Evolutionary conservation across 2,888 invertebrate species (phyloP).

Genomic region (Palloptera scutellata): DNA sequence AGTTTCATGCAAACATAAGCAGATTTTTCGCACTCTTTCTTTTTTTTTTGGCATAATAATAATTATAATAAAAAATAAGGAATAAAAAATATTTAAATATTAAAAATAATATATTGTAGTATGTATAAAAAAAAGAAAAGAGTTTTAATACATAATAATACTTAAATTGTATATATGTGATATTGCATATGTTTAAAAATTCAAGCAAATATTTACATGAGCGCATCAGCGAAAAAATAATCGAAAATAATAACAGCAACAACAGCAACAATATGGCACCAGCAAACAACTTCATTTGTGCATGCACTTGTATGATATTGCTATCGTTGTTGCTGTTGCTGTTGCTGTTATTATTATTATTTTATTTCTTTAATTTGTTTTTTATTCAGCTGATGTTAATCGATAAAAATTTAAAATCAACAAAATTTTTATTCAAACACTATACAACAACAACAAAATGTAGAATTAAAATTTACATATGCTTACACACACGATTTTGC

Average conservation of each 20-base stretch:
- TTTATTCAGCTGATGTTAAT: too few relatives aligned
- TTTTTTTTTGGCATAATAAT: not conserved
- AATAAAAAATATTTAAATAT: slow-evolving; percentile 8
- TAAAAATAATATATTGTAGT: not conserved
- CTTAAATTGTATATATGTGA: not conserved
- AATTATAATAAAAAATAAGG: slow-evolving; percentile 21
- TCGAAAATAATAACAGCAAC: slow-evolving; percentile 3
- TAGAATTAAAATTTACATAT: slow-evolving; percentile 23
- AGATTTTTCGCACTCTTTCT: slow-evolving; percentile 7
- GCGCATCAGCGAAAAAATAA: slow-evolving; percentile 15
- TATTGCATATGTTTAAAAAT: slow-evolving; percentile 46
- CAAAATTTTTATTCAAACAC: too few relatives aligned
- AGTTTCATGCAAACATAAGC: slow-evolving; percentile 22
- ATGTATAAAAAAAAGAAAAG: not conserved
- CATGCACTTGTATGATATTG: too few relatives aligned
- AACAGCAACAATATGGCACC: not conserved
- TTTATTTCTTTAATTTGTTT: too few relatives aligned
- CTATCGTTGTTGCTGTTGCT: too few relatives aligned
- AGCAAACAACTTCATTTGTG: not conserved
- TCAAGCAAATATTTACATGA: slow-evolving; percentile 48
- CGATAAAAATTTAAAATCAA: too few relatives aligned
- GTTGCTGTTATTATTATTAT: too few relatives aligned
- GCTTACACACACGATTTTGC: slow-evolving; percentile 28
- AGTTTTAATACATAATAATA: not conserved
- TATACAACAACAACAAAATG: slow-evolving; percentile 11